phyloP scores from a whole-genome alignment of 2,797 vertebrate species.

The Florisuga fusca region DNA sequence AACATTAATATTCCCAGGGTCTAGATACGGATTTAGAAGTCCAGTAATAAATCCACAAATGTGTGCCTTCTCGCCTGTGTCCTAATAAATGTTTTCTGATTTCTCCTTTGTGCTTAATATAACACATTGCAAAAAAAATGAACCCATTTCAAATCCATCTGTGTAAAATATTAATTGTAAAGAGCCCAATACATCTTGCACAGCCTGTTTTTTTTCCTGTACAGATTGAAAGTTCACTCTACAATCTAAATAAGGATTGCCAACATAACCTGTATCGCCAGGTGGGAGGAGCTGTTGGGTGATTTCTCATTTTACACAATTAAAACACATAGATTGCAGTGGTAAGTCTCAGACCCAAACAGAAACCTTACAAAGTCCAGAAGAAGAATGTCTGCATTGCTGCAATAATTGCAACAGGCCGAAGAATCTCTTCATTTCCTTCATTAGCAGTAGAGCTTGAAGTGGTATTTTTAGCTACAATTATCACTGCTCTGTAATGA shows the following conservation, averaged over 20 bases:
- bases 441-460: background rate
- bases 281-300: background rate
- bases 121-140: background rate
- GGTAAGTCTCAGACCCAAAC: background rate
- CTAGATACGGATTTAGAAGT: background rate
- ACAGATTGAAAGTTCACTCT: background rate
- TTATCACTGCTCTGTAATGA: accelerated
- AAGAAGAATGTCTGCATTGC: background rate
- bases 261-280: background rate
- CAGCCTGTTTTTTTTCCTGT: background rate
- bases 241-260: background rate
- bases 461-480: background rate
- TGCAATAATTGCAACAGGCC: background rate
- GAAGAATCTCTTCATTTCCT: background rate
- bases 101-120: background rate
- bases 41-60: background rate
- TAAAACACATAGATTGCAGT: background rate
- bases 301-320: background rate
- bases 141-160: background rate
- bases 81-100: background rate
- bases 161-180: background rate
- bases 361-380: background rate
- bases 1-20: background rate
- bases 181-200: background rate
- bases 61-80: background rate